These are phyloP conservation scores for Dryoscopus gambensis DNA, from an alignment of 2,113 vertebrate genomes.

Conservation along the genomic window DNA sequence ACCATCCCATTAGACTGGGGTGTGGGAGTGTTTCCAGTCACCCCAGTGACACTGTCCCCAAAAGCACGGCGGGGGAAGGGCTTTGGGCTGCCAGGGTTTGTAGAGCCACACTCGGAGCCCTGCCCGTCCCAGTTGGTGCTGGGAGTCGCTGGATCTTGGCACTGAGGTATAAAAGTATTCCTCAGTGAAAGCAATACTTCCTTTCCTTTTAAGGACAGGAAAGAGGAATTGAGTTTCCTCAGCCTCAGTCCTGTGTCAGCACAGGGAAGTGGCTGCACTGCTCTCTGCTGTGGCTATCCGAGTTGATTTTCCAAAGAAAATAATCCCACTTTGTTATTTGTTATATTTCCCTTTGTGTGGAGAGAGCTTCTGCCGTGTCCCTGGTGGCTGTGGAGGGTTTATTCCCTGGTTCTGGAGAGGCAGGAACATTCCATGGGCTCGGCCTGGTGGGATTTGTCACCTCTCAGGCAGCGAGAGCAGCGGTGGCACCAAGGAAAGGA, in stretches of 20 bases:
- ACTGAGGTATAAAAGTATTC: neutral
- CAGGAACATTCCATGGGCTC: fast-evolving
- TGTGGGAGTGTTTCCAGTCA: neutral
- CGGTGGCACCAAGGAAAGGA: neutral
- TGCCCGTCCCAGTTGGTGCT: neutral
- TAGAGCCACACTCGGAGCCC: fast-evolving
- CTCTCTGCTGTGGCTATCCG: neutral
- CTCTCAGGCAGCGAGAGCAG: neutral
- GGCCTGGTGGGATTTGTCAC: neutral
- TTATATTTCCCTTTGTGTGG: neutral
- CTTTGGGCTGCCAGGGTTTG: neutral
- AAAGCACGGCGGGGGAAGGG: neutral
- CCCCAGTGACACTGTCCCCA: neutral
- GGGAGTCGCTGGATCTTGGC: neutral
- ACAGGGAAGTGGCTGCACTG: neutral
- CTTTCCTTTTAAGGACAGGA: conserved; percentile 62
- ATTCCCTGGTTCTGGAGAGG: neutral
- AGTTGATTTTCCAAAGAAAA: neutral
- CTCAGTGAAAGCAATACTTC: neutral
- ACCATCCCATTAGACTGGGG: fast-evolving
- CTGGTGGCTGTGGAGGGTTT: neutral
- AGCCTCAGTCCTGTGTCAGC: neutral
- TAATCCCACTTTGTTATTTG: neutral
- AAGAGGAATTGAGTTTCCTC: conserved; percentile 12
- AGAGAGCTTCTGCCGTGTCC: neutral